Conservation (phyloP, 2,113 vertebrate species). For the Catharus fuscescens region DNA sequence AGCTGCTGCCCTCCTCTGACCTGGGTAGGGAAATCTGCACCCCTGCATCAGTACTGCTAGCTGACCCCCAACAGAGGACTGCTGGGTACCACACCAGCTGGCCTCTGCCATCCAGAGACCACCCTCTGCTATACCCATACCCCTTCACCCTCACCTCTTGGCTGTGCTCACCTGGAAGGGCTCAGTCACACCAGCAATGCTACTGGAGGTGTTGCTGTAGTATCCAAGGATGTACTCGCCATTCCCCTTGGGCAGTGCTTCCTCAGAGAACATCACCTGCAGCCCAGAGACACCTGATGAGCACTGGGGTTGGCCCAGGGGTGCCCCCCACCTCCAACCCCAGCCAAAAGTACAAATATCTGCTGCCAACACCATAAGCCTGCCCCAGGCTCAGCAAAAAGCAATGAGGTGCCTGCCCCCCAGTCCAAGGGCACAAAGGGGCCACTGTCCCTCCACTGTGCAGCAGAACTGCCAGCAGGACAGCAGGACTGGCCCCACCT, state of each 20-base stretch:
- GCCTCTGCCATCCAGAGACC: not conserved
- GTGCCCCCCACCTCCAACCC: not conserved
- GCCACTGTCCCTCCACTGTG: accelerated
- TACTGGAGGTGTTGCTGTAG: conserved; percentile 89
- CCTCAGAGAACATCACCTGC: conserved; percentile 91
- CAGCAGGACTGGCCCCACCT: not conserved
- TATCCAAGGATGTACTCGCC: conserved; percentile 94
- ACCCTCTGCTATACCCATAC: not conserved
- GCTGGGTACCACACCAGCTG: not conserved
- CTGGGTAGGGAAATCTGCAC: conserved; percentile 88
- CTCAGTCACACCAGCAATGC: conserved; percentile 89
- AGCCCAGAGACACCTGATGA: not conserved
- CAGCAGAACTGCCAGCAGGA: not conserved
- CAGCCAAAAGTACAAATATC: not conserved
- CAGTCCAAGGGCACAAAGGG: not conserved
- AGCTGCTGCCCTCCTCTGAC: conserved; percentile 76
- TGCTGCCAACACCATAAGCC: not conserved
- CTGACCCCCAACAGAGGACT: not conserved
- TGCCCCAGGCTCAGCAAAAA: not conserved
- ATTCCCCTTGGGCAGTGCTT: conserved; percentile 87
- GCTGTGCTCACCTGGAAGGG: conserved; percentile 88
- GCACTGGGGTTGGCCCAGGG: not conserved
- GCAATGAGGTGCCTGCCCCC: not conserved
- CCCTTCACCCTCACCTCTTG: not conserved
- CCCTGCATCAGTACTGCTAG: not conserved